Base-by-base conservation (phyloP, 2,888 invertebrate species). In the Zhuqinia jingwanae region DNA sequence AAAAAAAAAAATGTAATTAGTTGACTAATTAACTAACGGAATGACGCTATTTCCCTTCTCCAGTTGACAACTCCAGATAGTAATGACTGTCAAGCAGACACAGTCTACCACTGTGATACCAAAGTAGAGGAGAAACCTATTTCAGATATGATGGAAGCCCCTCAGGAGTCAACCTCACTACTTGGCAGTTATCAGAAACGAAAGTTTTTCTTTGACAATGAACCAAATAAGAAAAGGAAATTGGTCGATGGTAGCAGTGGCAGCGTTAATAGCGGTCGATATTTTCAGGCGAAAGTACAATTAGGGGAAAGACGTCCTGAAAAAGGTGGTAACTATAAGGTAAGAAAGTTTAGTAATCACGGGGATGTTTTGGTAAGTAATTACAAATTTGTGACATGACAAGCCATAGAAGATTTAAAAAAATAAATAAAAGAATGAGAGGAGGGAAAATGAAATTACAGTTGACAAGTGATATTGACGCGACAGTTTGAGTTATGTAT, bases 21-120 rank as follows among this genome's bases (percentile, higher is more conserved):
- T 5, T 50, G 73, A 50, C 47, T 73, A 73, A 73, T 73, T 73
- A 73, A 73, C 47, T 73, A 73, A 73, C 47, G 30, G 50, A 73
- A 73, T 53, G 50, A 68, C 68, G 68, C 8, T 36, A 42, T 68
- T 68, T 73, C 25, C 73, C 73, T 73, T 73, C 47, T 50, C 50
- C 73, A 73, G 73, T 50, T 73, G 47, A 50, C 73, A 25, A 50
- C 73, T 50, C 22, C 50, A 30, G 73, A 36, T 36, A 36, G 50
- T 25, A 50, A 30, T 50, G 73, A 30, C 47, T 27, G 50, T 15
- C 42, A 73, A 25, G 73, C 22, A 53, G 50, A 25, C 73, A 13
- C 22, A 73, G 45, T 42, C 42, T 42, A 65, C n/a, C 36, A 15
- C 27, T 20, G 0, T 15, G 63, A 63, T 63, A 27, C n/a, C 63